Evolutionary conservation across 2,113 vertebrate species (phyloP).

Genomic region (Festucalex cinctus): DNA sequence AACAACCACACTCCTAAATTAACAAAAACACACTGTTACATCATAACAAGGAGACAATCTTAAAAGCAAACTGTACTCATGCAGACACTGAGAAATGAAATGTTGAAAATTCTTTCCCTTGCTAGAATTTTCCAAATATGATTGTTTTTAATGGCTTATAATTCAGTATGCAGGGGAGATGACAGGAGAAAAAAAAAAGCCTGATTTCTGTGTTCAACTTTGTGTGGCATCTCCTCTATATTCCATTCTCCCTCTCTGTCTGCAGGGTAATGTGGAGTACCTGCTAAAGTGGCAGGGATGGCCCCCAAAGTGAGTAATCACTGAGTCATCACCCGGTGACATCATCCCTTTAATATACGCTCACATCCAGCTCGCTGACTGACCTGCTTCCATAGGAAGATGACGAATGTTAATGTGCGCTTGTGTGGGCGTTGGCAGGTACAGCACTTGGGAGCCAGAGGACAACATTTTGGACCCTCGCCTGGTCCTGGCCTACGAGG

Average conservation of each 20-base stretch:
- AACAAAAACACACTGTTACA: no score
- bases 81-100: neutral
- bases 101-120: neutral
- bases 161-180: no score
- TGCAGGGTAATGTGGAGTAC: constrained; percentile 95
- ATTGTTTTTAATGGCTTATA: neutral
- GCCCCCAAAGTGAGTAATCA: constrained; percentile 92
- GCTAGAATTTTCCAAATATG: constrained; percentile 7
- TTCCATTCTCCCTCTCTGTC: constrained; percentile 1
- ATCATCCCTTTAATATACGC: constrained; percentile 32
- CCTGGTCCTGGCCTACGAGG: constrained; percentile 93
- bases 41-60: no score
- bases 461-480: constrained; percentile 98
- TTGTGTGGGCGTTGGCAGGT: constrained; percentile 72
- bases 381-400: neutral
- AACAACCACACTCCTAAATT: no score
- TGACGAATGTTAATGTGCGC: constrained; percentile 10
- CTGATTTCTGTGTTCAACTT: neutral
- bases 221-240: neutral
- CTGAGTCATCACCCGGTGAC: constrained; percentile 49
- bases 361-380: neutral
- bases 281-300: constrained; percentile 99
- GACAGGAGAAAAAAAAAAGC: neutral
- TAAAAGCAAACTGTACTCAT: neutral
- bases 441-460: constrained; percentile 98